phyloP scores from a whole-genome alignment of 2,113 vertebrate species.

The Gallinago media region DNA sequence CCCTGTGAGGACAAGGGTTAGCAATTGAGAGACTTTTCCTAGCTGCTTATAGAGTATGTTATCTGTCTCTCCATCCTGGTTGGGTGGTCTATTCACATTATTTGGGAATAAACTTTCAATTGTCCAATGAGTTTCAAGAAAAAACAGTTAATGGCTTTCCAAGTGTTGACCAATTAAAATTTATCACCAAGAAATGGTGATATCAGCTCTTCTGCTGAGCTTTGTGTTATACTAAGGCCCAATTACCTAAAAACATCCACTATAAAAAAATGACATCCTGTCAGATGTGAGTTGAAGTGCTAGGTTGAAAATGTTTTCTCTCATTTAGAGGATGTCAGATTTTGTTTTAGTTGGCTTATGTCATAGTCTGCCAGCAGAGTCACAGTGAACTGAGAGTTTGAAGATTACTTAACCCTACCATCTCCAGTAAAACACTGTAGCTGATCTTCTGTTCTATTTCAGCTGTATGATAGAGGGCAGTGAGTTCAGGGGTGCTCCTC shows the following conservation, averaged over 20 bases:
- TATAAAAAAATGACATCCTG: background rate
- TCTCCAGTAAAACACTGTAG: background rate
- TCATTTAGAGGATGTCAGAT: background rate
- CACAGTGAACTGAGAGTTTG: background rate
- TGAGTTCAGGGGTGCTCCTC: background rate
- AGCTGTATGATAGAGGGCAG: background rate
- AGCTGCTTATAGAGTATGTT: background rate
- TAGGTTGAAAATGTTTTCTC: background rate
- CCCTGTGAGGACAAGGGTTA: background rate
- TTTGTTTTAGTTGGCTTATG: background rate
- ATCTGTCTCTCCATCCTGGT: background rate
- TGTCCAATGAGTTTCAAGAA: background rate
- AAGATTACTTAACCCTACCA: background rate
- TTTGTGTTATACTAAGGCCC: background rate
- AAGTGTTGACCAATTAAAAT: background rate
- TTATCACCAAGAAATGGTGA: background rate
- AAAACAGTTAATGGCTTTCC: background rate
- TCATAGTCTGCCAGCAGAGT: background rate
- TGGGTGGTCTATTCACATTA: background rate
- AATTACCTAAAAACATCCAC: background rate
- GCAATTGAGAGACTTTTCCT: background rate
- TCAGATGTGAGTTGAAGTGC: background rate
- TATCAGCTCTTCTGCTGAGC: background rate
- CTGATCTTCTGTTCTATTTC: background rate
- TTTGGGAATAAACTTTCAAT: background rate